phyloP scores from a whole-genome alignment of 2,797 vertebrate species.

The Australoheros facetus region DNA sequence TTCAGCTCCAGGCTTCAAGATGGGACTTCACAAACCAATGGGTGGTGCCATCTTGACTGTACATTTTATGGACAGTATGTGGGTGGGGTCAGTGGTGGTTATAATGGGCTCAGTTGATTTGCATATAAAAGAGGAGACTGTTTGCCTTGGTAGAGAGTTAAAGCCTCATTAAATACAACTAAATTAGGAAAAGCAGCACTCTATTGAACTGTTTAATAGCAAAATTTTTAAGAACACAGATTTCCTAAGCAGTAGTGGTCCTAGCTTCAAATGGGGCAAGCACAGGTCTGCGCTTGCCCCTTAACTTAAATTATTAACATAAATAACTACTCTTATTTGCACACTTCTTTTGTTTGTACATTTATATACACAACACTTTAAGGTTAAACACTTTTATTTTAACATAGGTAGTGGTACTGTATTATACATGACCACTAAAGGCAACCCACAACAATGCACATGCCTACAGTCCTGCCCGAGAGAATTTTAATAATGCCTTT shows the following conservation, averaged over 20 bases:
- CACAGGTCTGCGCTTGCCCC: background rate
- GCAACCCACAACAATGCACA: background rate
- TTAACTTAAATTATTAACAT: background rate
- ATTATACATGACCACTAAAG: background rate
- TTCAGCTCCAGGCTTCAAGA: too few relatives aligned
- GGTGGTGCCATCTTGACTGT: too few relatives aligned
- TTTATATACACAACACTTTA: background rate
- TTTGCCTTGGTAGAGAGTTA: background rate
- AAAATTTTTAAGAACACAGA: background rate
- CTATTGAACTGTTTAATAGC: background rate
- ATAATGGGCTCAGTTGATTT: too few relatives aligned
- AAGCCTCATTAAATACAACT: background rate
- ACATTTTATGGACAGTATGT: too few relatives aligned
- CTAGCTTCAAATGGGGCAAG: too few relatives aligned
- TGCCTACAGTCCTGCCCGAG: background rate
- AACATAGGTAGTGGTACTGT: background rate
- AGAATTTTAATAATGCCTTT: background rate
- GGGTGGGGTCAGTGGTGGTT: too few relatives aligned
- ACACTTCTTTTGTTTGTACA: background rate
- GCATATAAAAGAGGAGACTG: background rate
- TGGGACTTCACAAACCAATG: too few relatives aligned
- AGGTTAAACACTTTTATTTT: background rate
- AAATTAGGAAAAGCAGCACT: background rate
- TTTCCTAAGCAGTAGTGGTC: background rate
- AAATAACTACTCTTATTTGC: background rate